Conservation (phyloP, 2,113 vertebrate species). For the Coracopsis vasa region DNA sequence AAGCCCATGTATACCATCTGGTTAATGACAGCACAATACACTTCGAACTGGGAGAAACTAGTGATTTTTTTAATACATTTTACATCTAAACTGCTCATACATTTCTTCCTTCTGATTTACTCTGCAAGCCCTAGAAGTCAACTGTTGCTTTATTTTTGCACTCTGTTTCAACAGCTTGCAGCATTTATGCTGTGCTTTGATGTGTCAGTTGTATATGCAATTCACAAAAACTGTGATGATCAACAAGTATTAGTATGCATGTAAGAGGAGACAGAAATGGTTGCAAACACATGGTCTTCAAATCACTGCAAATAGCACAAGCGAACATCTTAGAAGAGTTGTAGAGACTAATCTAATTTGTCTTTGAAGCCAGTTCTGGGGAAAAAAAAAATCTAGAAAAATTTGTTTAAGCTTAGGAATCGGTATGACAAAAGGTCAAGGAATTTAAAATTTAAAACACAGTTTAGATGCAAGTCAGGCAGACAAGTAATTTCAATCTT, state of each 20-base stretch:
- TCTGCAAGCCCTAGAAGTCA: background rate
- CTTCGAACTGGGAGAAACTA: background rate
- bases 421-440: slow-evolving; percentile 22
- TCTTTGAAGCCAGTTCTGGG: slow-evolving; percentile 10
- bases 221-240: slow-evolving; percentile 25
- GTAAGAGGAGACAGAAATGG: slow-evolving; percentile 39
- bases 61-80: background rate
- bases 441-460: slow-evolving; percentile 33
- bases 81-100: background rate
- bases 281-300: slow-evolving; percentile 46
- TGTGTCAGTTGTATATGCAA: slow-evolving; percentile 23
- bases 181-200: slow-evolving; percentile 43
- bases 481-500: background rate
- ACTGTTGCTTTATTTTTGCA: slow-evolving; percentile 16
- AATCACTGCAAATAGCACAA: background rate
- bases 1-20: background rate
- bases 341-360: slow-evolving; percentile 9
- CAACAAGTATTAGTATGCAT: slow-evolving; percentile 43
- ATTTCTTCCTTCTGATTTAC: background rate
- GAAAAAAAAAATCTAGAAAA: background rate
- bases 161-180: slow-evolving; percentile 56
- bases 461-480: background rate
- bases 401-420: slow-evolving; percentile 9
- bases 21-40: background rate
- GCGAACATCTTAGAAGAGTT: background rate